A percentile compares a stretch with the other conserved stretches of the same genome.
These are phyloP conservation scores for Tinea pellionella DNA, from an alignment of 2,888 invertebrate species.

Conservation along the genomic window DNA sequence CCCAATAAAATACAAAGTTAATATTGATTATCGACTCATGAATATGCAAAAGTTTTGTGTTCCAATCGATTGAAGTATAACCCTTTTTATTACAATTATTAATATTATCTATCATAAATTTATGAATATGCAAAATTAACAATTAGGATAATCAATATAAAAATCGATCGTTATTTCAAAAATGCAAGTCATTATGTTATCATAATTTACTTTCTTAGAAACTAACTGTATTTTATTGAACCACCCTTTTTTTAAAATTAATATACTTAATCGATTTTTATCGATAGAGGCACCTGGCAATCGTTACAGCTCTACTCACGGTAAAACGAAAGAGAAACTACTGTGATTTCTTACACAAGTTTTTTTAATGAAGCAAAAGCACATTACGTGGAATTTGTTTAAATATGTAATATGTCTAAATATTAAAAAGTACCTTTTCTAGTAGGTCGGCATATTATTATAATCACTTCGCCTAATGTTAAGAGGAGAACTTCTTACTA, in stretches of 20 bases:
- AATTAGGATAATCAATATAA: conserved; percentile 49
- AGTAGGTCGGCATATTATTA: too few species aligned
- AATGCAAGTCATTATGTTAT: conserved; percentile 35
- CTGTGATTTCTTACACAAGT: too few species aligned
- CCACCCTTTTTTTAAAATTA: background rate
- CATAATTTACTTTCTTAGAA: conserved; percentile 25
- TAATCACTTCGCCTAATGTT: too few species aligned
- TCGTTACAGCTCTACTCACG: background rate
- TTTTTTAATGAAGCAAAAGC: too few species aligned
- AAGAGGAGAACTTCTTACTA: too few species aligned
- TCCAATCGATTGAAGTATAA: conserved; percentile 14
- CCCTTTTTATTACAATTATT: background rate
- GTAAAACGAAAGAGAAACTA: too few species aligned
- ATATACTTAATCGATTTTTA: background rate
- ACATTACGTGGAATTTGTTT: too few species aligned
- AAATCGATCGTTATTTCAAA: conserved; percentile 35
- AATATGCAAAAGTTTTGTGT: conserved; percentile 61
- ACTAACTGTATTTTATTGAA: background rate
- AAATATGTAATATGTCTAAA: too few species aligned
- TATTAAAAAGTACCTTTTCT: too few species aligned
- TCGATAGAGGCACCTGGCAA: background rate
- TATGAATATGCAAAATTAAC: conserved; percentile 65
- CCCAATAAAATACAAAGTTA: background rate
- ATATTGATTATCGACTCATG: conserved; percentile 27
- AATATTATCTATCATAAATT: conserved; percentile 14